These are phyloP conservation scores for Vidua macroura DNA, from an alignment of 2,113 vertebrate species.

Conservation along the genomic window DNA sequence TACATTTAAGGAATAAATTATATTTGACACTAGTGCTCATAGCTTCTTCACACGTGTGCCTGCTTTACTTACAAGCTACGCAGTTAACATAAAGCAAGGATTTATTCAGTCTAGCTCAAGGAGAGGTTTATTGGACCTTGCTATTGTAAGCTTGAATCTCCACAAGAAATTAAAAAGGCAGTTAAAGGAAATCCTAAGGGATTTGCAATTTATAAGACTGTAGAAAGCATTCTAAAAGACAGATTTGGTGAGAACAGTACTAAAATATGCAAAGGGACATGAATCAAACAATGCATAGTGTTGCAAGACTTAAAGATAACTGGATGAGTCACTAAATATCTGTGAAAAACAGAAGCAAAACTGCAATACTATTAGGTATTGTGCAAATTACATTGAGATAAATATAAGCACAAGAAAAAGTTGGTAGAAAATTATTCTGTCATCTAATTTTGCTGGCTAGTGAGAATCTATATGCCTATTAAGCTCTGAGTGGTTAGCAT, in stretches of 20 bases:
- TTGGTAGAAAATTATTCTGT: conserved; percentile 1
- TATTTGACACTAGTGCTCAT: background rate
- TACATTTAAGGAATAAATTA: background rate
- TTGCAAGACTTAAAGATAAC: background rate
- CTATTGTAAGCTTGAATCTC: background rate
- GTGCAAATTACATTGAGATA: background rate
- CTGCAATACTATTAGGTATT: background rate
- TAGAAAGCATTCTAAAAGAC: background rate
- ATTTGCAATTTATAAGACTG: background rate
- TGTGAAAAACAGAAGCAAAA: conserved; percentile 6
- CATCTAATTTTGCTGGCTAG: background rate
- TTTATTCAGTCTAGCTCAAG: background rate
- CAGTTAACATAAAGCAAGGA: background rate
- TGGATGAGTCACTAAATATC: background rate
- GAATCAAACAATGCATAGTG: background rate
- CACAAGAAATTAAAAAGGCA: background rate
- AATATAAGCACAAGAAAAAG: background rate
- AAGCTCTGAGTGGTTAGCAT: background rate
- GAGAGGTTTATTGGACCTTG: background rate
- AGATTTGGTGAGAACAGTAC: background rate
- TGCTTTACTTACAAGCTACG: background rate
- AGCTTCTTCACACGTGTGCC: accelerated
- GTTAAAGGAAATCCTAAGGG: background rate
- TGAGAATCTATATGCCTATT: conserved; percentile 6
- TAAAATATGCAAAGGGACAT: background rate